Conservation (phyloP, 2,888 invertebrate species). For the Aleiodes alternator region DNA sequence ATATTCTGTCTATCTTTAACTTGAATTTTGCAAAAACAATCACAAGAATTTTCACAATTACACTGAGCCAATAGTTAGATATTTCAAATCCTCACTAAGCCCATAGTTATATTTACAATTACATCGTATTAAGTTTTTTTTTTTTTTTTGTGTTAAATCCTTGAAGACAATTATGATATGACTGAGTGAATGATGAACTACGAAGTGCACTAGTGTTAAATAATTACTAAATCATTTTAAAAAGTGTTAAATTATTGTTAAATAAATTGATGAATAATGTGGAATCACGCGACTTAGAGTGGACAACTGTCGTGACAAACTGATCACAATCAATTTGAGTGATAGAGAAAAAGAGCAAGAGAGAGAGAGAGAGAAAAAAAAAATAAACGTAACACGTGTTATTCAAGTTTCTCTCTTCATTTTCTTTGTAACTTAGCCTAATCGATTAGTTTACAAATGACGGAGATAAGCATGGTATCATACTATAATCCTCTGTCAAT, state of each 20-base stretch:
- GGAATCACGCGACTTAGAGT: too few relatives aligned
- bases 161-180: neutral
- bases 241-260: too few relatives aligned
- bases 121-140: conserved; percentile 17
- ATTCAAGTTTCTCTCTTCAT: too few relatives aligned
- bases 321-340: neutral
- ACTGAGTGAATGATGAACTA: conserved; percentile 1
- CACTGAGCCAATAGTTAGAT: too few relatives aligned
- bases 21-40: conserved; percentile 21
- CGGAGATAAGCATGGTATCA: conserved; percentile 80
- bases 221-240: too few relatives aligned
- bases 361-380: too few relatives aligned
- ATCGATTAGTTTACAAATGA: conserved; percentile 51
- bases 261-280: too few relatives aligned
- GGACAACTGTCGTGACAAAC: neutral
- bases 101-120: neutral
- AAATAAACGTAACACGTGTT: too few relatives aligned
- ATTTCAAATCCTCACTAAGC: neutral
- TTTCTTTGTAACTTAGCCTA: too few relatives aligned
- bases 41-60: too few relatives aligned
- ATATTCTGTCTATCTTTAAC: conserved; percentile 6
- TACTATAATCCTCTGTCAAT: conserved; percentile 84
- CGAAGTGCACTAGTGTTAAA: too few relatives aligned
- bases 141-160: neutral
- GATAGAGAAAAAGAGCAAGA: too few relatives aligned